These are phyloP conservation scores for Micrasema minimum DNA, from an alignment of 1,140 invertebrate genomes.

Conservation along the genomic window DNA sequence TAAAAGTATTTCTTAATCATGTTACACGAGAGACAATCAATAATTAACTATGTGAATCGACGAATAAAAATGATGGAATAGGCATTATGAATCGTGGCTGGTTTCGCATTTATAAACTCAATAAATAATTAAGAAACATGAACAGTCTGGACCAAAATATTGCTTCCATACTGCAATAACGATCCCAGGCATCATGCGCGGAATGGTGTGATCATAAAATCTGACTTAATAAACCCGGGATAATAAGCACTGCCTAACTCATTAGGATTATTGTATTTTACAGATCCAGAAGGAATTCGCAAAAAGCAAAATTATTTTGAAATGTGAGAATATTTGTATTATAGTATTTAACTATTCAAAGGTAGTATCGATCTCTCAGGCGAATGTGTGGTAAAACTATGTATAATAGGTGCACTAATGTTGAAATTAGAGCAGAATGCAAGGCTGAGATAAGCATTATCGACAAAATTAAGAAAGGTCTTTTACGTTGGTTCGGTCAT, in stretches of 20 bases:
- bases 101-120: conserved; percentile 17
- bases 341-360: no score
- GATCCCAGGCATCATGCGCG: neutral
- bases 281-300: neutral
- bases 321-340: no score
- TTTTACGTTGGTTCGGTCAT: no score
- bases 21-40: no score
- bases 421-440: no score
- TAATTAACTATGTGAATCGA: neutral
- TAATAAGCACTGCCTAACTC: conserved; percentile 15
- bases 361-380: no score
- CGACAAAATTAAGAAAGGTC: no score
- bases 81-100: neutral
- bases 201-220: conserved; percentile 23
- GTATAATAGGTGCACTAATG: no score
- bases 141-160: conserved; percentile 1
- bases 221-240: conserved; percentile 27
- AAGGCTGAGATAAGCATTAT: no score
- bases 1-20: no score
- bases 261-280: conserved; percentile 24
- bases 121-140: conserved; percentile 11
- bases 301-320: no score
- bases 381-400: no score
- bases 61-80: neutral
- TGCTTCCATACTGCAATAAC: conserved; percentile 7